Conservation (phyloP, 2,888 invertebrate species). For the Scaptomyza parva region DNA sequence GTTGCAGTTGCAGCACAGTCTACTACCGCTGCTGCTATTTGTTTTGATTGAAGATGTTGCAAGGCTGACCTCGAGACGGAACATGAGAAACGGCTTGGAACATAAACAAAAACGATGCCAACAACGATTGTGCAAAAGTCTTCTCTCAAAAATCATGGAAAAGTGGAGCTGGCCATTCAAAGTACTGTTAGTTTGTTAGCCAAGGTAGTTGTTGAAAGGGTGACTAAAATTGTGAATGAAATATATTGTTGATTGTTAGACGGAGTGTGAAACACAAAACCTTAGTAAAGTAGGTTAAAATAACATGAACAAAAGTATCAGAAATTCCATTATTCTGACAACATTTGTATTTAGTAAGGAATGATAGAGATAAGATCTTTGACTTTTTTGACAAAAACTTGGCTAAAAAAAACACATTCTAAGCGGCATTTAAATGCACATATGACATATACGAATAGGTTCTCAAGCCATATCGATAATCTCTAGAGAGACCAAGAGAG, state of each 20-base stretch:
- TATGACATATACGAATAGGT: slow-evolving; percentile 52
- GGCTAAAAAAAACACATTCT: slow-evolving; percentile 11
- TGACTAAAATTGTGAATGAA: slow-evolving; percentile 27
- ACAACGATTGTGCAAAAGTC: slow-evolving; percentile 48
- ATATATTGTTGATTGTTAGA: neutral
- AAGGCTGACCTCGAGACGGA: slow-evolving; percentile 67
- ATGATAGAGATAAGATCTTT: slow-evolving; percentile 1
- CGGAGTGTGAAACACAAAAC: too few species aligned
- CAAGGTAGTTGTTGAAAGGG: slow-evolving; percentile 19
- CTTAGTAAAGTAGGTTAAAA: neutral
- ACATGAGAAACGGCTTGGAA: slow-evolving; percentile 51
- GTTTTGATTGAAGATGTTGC: slow-evolving; percentile 78
- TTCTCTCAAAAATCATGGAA: slow-evolving; percentile 11
- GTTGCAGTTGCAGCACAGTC: slow-evolving; percentile 36
- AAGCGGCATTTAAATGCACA: slow-evolving; percentile 40
- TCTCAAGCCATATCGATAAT: slow-evolving; percentile 50
- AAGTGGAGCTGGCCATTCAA: slow-evolving; percentile 37
- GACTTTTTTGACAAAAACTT: slow-evolving; percentile 1
- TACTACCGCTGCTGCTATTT: slow-evolving; percentile 20
- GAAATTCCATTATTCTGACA: neutral
- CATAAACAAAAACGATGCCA: slow-evolving; percentile 27
- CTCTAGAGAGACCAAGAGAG: slow-evolving; percentile 26
- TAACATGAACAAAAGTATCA: neutral
- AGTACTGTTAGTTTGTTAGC: too few species aligned
- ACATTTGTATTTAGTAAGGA: neutral